Evolutionary conservation across 2,888 invertebrate species (phyloP).

Genomic region (Corbicula japonica): DNA sequence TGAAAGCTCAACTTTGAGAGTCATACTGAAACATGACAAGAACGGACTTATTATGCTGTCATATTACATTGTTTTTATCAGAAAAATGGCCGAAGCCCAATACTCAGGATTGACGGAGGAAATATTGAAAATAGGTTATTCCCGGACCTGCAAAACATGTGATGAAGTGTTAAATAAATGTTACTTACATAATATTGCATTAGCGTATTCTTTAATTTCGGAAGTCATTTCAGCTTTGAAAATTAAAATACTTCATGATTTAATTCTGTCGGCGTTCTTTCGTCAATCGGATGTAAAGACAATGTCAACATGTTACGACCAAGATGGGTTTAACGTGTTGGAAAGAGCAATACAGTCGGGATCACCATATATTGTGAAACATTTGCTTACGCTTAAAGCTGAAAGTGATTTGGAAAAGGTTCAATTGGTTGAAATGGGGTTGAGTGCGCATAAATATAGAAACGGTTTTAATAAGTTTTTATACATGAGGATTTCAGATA

Average conservation of each 20-base stretch:
- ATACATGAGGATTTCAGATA: not conserved
- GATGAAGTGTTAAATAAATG: slow-evolving; percentile 1
- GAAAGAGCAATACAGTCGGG: not conserved
- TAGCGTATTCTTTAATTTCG: not conserved
- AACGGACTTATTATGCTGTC: not conserved
- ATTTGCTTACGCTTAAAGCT: not conserved
- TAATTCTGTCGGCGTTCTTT: not conserved
- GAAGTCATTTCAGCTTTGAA: not conserved
- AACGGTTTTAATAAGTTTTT: not conserved
- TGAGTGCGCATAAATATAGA: slow-evolving; percentile 4
- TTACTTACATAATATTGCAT: not conserved
- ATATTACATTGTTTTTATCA: not conserved
- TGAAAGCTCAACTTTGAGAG: not conserved
- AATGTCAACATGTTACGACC: slow-evolving; percentile 3
- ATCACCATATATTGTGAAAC: not conserved
- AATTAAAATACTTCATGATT: not conserved
- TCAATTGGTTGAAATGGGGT: not conserved
- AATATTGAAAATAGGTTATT: not conserved
- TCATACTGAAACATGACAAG: not conserved
- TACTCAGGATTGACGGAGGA: not conserved
- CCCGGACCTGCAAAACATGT: not conserved
- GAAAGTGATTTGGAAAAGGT: not conserved
- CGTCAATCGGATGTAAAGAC: not conserved
- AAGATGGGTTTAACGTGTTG: not conserved
- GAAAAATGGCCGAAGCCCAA: not conserved